Evolutionary conservation across 2,797 vertebrate species (phyloP).

Genomic region (Microcaecilia unicolor): DNA sequence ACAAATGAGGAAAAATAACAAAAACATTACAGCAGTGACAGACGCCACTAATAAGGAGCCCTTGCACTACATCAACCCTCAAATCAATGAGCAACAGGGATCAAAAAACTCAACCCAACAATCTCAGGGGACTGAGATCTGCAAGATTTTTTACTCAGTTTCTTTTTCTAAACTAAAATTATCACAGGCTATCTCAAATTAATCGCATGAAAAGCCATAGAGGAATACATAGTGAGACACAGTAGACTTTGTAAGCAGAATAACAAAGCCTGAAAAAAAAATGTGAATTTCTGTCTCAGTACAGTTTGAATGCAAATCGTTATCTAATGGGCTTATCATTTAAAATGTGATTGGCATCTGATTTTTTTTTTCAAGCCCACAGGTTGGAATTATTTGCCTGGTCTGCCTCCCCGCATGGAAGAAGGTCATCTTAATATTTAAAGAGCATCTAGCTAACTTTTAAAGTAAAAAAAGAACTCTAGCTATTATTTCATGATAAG

Average conservation of each 20-base stretch:
- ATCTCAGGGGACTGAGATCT: constrained; percentile 62
- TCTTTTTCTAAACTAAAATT: constrained; percentile 38
- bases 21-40: constrained; percentile 74
- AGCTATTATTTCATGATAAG: constrained; percentile 31
- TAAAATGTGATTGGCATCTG: constrained; percentile 38
- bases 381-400: constrained; percentile 23
- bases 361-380: constrained; percentile 10
- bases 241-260: constrained; percentile 19
- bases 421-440: constrained; percentile 17
- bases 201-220: background rate
- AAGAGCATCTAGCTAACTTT: constrained; percentile 12
- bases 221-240: constrained; percentile 7
- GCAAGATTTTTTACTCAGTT: constrained; percentile 53
- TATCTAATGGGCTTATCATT: constrained; percentile 56
- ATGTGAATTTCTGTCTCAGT: constrained; percentile 3
- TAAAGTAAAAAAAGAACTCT: constrained; percentile 30
- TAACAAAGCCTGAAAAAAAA: constrained; percentile 13
- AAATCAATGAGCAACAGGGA: constrained; percentile 73
- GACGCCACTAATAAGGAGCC: constrained; percentile 72
- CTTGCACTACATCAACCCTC: constrained; percentile 67
- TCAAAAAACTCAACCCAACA: constrained; percentile 73
- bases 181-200: constrained; percentile 40
- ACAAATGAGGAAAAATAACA: constrained; percentile 86
- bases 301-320: constrained; percentile 38
- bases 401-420: constrained; percentile 19